A percentile compares a stretch with the other conserved stretches of the same genome.
Evolutionary conservation across 2,797 vertebrate species (phyloP).

Genomic region (Steatocranus sp.): DNA sequence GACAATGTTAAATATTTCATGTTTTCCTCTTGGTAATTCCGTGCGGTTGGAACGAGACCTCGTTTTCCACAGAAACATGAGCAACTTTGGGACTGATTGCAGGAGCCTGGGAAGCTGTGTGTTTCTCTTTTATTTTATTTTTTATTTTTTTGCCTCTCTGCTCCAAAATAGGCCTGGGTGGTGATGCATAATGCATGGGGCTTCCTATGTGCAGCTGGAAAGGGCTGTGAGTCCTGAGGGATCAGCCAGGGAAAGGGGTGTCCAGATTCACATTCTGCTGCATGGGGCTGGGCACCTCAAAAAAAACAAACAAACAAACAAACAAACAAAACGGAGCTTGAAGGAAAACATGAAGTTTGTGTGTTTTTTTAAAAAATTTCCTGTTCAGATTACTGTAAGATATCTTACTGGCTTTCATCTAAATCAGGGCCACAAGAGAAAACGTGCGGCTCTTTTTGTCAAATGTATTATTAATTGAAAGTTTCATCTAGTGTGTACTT

Average conservation of each 20-base stretch:
- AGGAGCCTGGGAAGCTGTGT: slow-evolving; percentile 45
- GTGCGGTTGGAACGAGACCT: slow-evolving; percentile 53
- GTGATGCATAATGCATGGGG: slow-evolving; percentile 69
- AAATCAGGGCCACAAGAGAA: background rate
- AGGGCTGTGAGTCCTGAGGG: slow-evolving; percentile 60
- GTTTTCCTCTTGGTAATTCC: slow-evolving; percentile 64
- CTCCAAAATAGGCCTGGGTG: slow-evolving; percentile 60
- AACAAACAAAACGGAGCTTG: background rate
- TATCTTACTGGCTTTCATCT: background rate
- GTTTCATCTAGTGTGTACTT: background rate
- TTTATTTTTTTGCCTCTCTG: slow-evolving; percentile 26
- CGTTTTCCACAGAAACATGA: slow-evolving; percentile 57
- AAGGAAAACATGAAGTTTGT: slow-evolving; percentile 20
- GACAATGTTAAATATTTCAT: slow-evolving; percentile 71
- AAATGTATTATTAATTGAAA: background rate
- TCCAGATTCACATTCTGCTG: slow-evolving; percentile 51
- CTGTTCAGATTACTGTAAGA: background rate
- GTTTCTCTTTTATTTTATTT: slow-evolving; percentile 39
- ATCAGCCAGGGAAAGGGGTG: slow-evolving; percentile 54
- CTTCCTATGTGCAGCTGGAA: slow-evolving; percentile 61
- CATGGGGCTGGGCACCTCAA: background rate
- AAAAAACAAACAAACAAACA: background rate
- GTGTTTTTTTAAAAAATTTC: fast-evolving
- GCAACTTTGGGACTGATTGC: slow-evolving; percentile 59
- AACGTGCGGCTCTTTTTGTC: background rate